Conservation (phyloP, 2,113 vertebrate genomes). For the Brachyistius frenatus region DNA sequence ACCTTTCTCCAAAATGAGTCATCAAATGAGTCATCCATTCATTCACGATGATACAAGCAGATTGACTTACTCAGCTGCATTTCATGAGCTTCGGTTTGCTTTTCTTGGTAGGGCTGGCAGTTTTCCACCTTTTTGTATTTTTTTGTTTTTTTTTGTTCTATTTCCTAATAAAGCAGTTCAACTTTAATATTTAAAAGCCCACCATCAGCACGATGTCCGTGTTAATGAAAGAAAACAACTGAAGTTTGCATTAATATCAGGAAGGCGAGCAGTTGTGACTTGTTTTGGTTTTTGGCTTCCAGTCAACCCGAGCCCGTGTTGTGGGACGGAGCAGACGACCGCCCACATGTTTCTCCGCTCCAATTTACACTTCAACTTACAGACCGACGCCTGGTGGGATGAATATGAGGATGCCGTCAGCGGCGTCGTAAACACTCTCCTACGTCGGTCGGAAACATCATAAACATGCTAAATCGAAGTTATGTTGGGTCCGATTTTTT, state of each 20-base stretch:
- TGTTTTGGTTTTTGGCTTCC: conserved; percentile 26
- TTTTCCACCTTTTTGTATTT: background rate
- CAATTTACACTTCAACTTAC: conserved; percentile 59
- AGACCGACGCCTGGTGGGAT: conserved; percentile 18
- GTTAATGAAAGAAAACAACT: background rate
- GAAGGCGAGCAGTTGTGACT: conserved; percentile 2
- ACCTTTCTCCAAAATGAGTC: background rate
- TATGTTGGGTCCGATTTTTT: background rate
- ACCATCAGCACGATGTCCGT: background rate
- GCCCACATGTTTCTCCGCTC: conserved; percentile 49
- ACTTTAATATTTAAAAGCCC: no score
- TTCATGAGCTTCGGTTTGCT: no score
- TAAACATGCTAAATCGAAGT: conserved; percentile 31
- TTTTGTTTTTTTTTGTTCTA: background rate
- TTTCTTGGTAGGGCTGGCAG: no score
- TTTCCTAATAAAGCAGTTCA: background rate
- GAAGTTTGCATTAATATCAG: background rate
- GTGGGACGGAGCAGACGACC: conserved; percentile 59
- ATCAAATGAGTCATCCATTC: no score
- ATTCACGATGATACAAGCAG: no score
- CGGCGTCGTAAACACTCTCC: conserved; percentile 19
- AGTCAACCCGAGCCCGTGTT: conserved; percentile 48
- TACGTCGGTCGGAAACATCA: background rate
- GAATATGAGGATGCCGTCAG: conserved; percentile 1
- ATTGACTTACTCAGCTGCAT: no score